A percentile compares a stretch with the other conserved stretches of the same genome.
Evolutionary conservation across 2,888 invertebrate genomes (phyloP).

Genomic region (Zaprionus lineosus): DNA sequence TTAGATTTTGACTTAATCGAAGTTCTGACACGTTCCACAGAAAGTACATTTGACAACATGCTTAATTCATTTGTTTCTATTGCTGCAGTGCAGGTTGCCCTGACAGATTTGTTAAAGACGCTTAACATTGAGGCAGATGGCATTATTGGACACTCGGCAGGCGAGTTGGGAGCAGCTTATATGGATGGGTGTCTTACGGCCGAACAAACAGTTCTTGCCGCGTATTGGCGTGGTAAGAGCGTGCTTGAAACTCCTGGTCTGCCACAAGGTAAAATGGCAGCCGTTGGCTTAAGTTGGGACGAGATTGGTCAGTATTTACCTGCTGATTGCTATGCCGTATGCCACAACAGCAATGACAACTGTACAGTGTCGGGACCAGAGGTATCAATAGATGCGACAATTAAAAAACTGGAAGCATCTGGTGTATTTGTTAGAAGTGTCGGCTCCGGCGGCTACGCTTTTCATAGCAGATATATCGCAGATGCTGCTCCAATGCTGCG

Average conservation of each 20-base stretch:
- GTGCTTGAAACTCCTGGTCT: conserved; percentile 88
- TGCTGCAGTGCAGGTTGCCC: conserved; percentile 96
- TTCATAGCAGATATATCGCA: conserved; percentile 95
- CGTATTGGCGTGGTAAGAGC: conserved; percentile 95
- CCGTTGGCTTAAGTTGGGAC: conserved; percentile 94
- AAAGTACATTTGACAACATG: conserved; percentile 91
- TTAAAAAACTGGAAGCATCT: conserved; percentile 87
- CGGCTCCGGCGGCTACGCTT: conserved; percentile 93
- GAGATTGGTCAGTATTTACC: conserved; percentile 89
- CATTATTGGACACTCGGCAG: conserved; percentile 95
- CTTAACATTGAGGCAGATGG: conserved; percentile 94
- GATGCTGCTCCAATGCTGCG: conserved; percentile 92
- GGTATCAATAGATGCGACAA: conserved; percentile 87
- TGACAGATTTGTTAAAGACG: conserved; percentile 91
- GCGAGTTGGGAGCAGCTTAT: conserved; percentile 92
- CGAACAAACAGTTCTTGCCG: conserved; percentile 96
- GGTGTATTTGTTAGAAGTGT: conserved; percentile 93
- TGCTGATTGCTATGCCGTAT: conserved; percentile 92
- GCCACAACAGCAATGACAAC: conserved; percentile 96
- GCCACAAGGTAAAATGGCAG: conserved; percentile 93
- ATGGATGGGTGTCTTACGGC: conserved; percentile 97
- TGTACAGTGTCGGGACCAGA: conserved; percentile 96
- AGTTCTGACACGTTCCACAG: conserved; percentile 89
- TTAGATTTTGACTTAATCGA: conserved; percentile 92
- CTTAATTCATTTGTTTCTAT: conserved; percentile 96